Conservation (phyloP, 2,113 vertebrate species). For the Gallinago media region DNA sequence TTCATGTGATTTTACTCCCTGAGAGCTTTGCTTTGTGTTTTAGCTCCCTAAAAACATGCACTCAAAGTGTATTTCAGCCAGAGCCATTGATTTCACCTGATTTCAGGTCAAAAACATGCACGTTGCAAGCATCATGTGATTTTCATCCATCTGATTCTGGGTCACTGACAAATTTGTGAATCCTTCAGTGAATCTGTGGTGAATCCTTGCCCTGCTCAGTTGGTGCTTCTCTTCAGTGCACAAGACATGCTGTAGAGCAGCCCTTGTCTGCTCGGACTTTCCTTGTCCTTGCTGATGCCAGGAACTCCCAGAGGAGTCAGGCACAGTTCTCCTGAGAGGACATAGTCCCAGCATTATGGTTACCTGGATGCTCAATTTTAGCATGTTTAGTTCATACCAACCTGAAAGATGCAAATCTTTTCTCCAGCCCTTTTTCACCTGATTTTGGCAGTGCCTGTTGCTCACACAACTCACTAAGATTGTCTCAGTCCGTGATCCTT, state of each 20-base stretch:
- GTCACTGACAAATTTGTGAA: neutral
- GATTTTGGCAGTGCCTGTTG: neutral
- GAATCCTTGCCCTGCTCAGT: neutral
- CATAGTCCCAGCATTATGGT: neutral
- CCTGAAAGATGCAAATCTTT: neutral
- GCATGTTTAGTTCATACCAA: neutral
- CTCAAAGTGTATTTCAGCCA: neutral
- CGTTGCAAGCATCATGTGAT: neutral
- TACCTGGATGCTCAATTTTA: neutral
- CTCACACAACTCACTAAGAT: neutral
- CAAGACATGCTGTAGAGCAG: neutral
- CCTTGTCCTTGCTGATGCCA: neutral
- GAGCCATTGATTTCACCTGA: conserved; percentile 10
- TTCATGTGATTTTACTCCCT: neutral
- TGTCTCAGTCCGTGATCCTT: neutral
- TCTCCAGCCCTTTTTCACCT: neutral
- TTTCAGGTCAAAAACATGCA: neutral
- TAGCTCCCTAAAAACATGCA: neutral
- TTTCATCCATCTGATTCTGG: neutral
- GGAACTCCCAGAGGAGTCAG: neutral
- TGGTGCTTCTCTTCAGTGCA: neutral
- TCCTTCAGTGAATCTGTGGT: neutral
- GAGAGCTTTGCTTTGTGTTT: neutral
- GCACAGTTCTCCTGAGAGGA: neutral
- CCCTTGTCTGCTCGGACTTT: neutral